Evolutionary conservation across 1,140 invertebrate genomes (phyloP).

Genomic region (Thalassaphorura encarpata): DNA sequence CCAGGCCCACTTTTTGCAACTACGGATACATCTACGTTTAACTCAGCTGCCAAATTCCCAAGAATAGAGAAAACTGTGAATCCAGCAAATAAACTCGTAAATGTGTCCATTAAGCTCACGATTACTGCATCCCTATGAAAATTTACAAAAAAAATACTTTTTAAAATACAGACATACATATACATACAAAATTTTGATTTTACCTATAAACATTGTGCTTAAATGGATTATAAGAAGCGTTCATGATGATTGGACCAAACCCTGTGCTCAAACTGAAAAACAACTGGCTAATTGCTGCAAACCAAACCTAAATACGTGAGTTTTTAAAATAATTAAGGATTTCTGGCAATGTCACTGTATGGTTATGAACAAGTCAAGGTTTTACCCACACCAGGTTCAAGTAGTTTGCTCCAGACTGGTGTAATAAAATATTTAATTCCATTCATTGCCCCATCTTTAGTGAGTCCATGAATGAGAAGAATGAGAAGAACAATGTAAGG

Average conservation of each 20-base stretch:
- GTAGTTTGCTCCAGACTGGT: slow-evolving; percentile 56
- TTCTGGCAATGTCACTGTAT: too few relatives aligned
- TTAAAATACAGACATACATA: background rate
- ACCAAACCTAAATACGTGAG: slow-evolving; percentile 38
- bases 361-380: too few relatives aligned
- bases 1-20: slow-evolving; percentile 59
- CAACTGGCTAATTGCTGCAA: slow-evolving; percentile 55
- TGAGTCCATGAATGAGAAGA: slow-evolving; percentile 58
- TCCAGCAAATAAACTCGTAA: slow-evolving; percentile 70
- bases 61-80: slow-evolving; percentile 78
- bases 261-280: slow-evolving; percentile 72
- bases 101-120: slow-evolving; percentile 43
- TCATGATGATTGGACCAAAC: slow-evolving; percentile 65
- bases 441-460: slow-evolving; percentile 58
- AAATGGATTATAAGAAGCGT: slow-evolving; percentile 73
- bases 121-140: slow-evolving; percentile 42
- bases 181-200: background rate
- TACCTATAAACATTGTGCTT: slow-evolving; percentile 74
- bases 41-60: slow-evolving; percentile 42
- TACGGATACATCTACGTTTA: slow-evolving; percentile 45
- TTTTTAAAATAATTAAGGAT: too few relatives aligned
- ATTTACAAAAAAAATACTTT: background rate
- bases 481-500: slow-evolving; percentile 70
- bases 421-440: slow-evolving; percentile 67
- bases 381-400: slow-evolving; percentile 47